Percentiles rank a stretch among this genome's conserved stretches.
Conservation (phyloP, 37 sponge, comb jelly and placozoan genomes). For the Halichondria panicea region DNA sequence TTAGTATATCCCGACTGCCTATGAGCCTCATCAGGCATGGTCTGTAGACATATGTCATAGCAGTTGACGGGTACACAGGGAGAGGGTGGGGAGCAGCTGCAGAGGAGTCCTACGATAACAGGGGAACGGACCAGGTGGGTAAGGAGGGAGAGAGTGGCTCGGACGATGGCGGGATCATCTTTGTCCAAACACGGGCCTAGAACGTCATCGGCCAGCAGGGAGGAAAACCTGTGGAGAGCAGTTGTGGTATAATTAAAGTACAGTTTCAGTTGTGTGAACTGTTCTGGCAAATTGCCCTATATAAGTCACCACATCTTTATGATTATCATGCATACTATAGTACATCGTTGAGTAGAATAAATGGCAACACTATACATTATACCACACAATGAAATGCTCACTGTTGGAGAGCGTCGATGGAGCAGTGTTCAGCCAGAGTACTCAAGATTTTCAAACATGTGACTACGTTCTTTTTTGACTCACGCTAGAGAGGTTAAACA, state of each 20-base stretch:
- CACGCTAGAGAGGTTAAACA: constrained; percentile 1
- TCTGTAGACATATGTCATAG: too few species aligned
- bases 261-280: not conserved
- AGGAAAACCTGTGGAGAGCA: constrained; percentile 12
- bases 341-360: too few species aligned
- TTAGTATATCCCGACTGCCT: too few species aligned
- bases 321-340: too few species aligned
- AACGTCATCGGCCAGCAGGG: constrained; percentile 13
- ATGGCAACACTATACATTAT: too few species aligned
- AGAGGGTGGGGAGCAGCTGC: constrained; percentile 6
- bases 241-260: not conserved
- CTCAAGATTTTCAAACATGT: constrained; percentile 17
- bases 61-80: constrained; percentile 36
- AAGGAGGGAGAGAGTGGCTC: constrained; percentile 16
- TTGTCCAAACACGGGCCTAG: constrained; percentile 29
- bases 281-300: not conserved
- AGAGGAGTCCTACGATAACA: not conserved
- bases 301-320: not conserved
- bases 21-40: too few species aligned
- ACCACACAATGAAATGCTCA: too few species aligned
- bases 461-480: constrained; percentile 11
- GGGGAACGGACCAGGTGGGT: constrained; percentile 19
- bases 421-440: constrained; percentile 25
- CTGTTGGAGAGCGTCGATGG: constrained; percentile 8
- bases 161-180: constrained; percentile 33